Conservation (phyloP, 2,113 vertebrate genomes). For the Sinosuthora webbiana region DNA sequence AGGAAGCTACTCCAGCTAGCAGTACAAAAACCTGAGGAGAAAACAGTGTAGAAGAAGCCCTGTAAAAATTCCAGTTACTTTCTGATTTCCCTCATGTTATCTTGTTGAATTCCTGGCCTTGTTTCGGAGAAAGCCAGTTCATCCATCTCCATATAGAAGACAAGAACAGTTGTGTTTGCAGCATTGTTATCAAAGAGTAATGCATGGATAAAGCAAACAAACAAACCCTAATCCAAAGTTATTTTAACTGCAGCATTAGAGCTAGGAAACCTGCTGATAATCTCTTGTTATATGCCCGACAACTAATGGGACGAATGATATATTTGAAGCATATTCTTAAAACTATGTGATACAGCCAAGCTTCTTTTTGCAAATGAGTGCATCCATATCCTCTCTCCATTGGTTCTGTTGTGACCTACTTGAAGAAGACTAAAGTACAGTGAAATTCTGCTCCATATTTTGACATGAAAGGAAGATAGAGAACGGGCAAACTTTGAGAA, state of each 20-base stretch:
- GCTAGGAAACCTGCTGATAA: background rate
- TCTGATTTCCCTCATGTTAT: constrained; percentile 45
- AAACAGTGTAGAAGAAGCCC: background rate
- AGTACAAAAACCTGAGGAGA: background rate
- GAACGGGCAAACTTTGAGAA: background rate
- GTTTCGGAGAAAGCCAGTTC: background rate
- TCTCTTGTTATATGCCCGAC: background rate
- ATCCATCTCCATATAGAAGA: constrained; percentile 63
- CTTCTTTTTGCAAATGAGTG: background rate
- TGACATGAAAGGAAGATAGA: background rate
- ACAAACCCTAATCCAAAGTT: constrained; percentile 44
- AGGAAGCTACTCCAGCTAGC: background rate
- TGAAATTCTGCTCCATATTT: background rate
- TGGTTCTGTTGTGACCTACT: background rate
- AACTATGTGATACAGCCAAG: background rate
- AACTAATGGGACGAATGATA: background rate
- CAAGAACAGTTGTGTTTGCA: constrained; percentile 30
- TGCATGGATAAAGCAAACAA: constrained; percentile 47
- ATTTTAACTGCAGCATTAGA: constrained; percentile 25
- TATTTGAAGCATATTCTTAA: background rate
- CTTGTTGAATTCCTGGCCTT: constrained; percentile 33
- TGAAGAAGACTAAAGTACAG: background rate
- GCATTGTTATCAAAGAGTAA: constrained; percentile 42
- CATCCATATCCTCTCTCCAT: background rate
- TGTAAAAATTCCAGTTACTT: constrained; percentile 30